Evolutionary conservation across 2,797 vertebrate species (phyloP).

Genomic region (Alcedo quadribrachys): DNA sequence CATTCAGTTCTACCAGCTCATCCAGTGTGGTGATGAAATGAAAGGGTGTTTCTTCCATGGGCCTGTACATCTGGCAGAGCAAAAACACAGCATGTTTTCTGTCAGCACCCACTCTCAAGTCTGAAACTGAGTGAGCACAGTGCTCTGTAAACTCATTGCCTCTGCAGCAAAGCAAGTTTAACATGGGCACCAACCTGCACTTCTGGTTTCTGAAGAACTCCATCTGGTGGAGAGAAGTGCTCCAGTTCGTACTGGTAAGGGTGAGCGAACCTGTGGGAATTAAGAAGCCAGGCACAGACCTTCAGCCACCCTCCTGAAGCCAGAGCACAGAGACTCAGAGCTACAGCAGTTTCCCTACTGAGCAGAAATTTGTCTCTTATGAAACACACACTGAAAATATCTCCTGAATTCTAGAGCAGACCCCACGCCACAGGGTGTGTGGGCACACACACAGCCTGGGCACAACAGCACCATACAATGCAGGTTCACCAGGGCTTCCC

Average conservation of each 20-base stretch:
- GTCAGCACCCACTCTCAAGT: background rate
- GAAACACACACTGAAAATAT: background rate
- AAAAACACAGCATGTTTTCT: background rate
- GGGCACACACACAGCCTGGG: background rate
- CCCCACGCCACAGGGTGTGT: background rate
- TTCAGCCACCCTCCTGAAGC: background rate
- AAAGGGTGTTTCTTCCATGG: constrained; percentile 83
- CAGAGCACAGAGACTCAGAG: background rate
- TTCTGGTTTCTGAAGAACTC: constrained; percentile 84
- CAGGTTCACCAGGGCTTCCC: background rate
- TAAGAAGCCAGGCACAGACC: background rate
- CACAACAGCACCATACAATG: background rate
- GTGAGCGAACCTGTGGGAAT: constrained; percentile 88
- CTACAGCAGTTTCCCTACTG: background rate
- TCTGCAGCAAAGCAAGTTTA: background rate
- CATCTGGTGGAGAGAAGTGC: constrained; percentile 82
- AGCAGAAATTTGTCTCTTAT: background rate
- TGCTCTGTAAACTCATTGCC: background rate
- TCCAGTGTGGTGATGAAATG: constrained; percentile 88
- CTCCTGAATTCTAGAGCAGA: background rate
- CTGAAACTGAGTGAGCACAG: background rate
- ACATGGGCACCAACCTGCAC: constrained; percentile 79
- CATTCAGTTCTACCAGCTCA: constrained; percentile 89
- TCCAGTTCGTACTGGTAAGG: constrained; percentile 95
- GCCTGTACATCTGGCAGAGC: constrained; percentile 83